Evolutionary conservation across 2,888 invertebrate genomes (phyloP).

Genomic region (Harpalus rufipes): DNA sequence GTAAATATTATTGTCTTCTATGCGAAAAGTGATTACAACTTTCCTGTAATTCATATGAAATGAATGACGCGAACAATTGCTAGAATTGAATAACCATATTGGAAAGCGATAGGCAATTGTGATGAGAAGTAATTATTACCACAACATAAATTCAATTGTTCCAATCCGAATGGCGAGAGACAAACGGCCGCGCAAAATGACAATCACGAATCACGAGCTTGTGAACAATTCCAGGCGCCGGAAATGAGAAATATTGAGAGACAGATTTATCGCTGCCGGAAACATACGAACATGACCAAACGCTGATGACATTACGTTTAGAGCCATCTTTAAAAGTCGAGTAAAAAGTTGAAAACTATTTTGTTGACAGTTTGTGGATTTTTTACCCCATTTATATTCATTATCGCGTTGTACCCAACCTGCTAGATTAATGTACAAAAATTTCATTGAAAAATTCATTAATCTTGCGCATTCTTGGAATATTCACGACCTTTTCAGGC

Average conservation of each 20-base stretch:
- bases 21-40: not conserved
- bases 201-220: slow-evolving; percentile 56
- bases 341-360: slow-evolving; percentile 43
- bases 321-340: slow-evolving; percentile 1
- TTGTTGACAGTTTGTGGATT: slow-evolving; percentile 32
- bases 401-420: slow-evolving; percentile 27
- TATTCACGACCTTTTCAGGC: slow-evolving; percentile 11
- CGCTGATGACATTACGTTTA: not conserved
- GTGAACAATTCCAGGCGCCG: slow-evolving; percentile 61
- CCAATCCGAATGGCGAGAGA: slow-evolving; percentile 43
- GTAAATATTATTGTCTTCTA: not conserved
- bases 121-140: slow-evolving; percentile 47
- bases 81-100: not conserved
- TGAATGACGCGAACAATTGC: slow-evolving; percentile 8
- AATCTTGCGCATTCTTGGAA: slow-evolving; percentile 34
- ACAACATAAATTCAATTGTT: slow-evolving; percentile 50
- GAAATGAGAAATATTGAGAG: slow-evolving; percentile 66
- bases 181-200: slow-evolving; percentile 54
- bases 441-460: slow-evolving; percentile 54
- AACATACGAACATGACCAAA: slow-evolving; percentile 48
- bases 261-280: slow-evolving; percentile 63
- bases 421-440: slow-evolving; percentile 47
- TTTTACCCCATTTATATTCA: slow-evolving; percentile 48
- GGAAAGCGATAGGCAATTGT: slow-evolving; percentile 29
- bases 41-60: not conserved